phyloP scores from a whole-genome alignment of 2,888 invertebrate genomes.

The Nymphalis c-album region DNA sequence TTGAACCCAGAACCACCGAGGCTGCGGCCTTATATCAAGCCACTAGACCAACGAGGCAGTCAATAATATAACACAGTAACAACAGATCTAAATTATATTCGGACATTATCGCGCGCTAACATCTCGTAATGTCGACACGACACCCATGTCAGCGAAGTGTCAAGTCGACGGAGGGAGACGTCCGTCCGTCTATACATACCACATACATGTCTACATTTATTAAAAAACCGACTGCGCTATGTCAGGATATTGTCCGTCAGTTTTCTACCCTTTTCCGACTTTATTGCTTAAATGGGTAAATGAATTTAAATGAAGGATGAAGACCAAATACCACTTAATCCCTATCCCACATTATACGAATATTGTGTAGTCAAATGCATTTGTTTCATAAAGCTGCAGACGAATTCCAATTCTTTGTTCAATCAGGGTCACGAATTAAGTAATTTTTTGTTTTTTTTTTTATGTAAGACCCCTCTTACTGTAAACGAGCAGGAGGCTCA shows the following conservation, averaged over 20 bases:
- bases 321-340: not conserved
- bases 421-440: not conserved
- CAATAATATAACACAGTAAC: not conserved
- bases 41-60: too few relatives aligned
- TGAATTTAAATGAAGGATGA: conserved; percentile 7
- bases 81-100: not conserved
- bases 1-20: too few relatives aligned
- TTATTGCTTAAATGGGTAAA: conserved; percentile 10
- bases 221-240: conserved; percentile 1
- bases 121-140: conserved; percentile 8
- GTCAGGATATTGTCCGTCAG: not conserved
- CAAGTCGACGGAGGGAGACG: not conserved
- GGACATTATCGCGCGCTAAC: not conserved
- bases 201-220: conserved; percentile 5
- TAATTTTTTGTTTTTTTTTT: too few relatives aligned
- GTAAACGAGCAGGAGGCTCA: too few relatives aligned
- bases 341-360: too few relatives aligned
- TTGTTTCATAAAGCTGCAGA: not conserved
- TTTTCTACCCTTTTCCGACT: conserved; percentile 9
- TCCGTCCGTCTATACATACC: not conserved
- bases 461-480: too few relatives aligned
- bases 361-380: not conserved
- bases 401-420: not conserved
- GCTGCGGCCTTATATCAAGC: too few relatives aligned
- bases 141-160: conserved; percentile 10